phyloP scores from a whole-genome alignment of 1,140 invertebrate species.

The Propsilocerus akamusi region DNA sequence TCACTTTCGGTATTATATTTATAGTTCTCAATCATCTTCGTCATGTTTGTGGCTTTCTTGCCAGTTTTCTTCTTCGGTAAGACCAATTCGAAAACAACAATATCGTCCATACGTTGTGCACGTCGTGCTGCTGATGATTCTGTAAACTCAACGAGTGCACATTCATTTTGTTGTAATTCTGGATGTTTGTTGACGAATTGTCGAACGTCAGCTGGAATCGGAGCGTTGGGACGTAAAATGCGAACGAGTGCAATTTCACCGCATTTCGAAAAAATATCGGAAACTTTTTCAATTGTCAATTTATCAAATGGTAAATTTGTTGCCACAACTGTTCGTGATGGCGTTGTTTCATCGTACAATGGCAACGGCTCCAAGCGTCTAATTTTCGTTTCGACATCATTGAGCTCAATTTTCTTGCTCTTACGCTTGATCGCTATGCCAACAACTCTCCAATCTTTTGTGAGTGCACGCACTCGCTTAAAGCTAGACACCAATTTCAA shows the following conservation, averaged over 20 bases:
- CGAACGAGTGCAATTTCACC: constrained; percentile 76
- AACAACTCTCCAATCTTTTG: constrained; percentile 83
- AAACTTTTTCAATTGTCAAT: constrained; percentile 69
- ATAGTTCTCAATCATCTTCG: constrained; percentile 23
- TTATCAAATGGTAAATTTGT: constrained; percentile 67
- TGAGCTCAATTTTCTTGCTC: constrained; percentile 73
- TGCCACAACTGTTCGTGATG: constrained; percentile 75
- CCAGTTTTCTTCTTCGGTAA: constrained; percentile 24
- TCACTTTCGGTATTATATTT: constrained; percentile 18
- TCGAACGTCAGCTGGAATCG: constrained; percentile 70
- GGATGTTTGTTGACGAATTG: constrained; percentile 79
- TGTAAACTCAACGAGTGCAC: constrained; percentile 78
- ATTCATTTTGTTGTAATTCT: constrained; percentile 64
- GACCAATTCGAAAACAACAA: constrained; percentile 22
- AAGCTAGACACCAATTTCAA: constrained; percentile 86
- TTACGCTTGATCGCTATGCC: constrained; percentile 54
- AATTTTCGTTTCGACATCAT: constrained; percentile 80
- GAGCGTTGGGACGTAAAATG: constrained; percentile 68
- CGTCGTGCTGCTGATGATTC: constrained; percentile 65
- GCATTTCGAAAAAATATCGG: constrained; percentile 67
- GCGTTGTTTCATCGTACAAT: constrained; percentile 75
- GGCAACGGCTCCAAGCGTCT: constrained; percentile 67
- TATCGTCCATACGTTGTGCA: constrained; percentile 40
- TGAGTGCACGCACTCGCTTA: constrained; percentile 79
- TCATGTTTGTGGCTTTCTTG: constrained; percentile 20